Evolutionary conservation across 1,140 invertebrate species (phyloP).

Genomic region (Pogonus chalceus): DNA sequence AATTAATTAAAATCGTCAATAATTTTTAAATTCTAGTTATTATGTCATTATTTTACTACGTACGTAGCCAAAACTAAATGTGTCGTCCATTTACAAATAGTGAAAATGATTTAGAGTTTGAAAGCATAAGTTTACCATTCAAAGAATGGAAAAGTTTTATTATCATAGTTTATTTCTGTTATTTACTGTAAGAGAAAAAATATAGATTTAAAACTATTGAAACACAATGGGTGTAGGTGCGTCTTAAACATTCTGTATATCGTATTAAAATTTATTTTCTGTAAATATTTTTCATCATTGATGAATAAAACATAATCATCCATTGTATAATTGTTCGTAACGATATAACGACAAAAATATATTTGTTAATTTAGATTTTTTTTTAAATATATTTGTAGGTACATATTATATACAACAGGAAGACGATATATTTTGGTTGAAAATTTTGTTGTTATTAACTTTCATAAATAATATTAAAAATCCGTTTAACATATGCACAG

Average conservation of each 20-base stretch:
- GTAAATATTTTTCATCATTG: constrained; percentile 1
- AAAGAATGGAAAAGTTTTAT: background rate
- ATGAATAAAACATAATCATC: background rate
- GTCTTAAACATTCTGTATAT: background rate
- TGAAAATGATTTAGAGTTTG: too few relatives aligned
- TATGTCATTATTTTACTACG: too few relatives aligned
- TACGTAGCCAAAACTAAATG: too few relatives aligned
- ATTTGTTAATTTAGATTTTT: background rate
- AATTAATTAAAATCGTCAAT: too few relatives aligned
- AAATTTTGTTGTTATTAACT: background rate
- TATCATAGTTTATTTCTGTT: constrained; percentile 4
- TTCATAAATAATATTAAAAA: too few relatives aligned
- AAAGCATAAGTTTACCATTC: too few relatives aligned
- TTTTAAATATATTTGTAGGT: background rate
- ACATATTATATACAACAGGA: background rate
- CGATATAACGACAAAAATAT: background rate
- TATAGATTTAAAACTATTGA: background rate
- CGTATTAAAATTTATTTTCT: constrained; percentile 4
- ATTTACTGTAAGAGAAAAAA: background rate
- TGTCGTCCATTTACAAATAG: too few relatives aligned
- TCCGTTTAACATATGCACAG: too few relatives aligned
- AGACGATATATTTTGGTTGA: constrained; percentile 1
- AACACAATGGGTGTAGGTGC: background rate
- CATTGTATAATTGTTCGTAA: background rate
- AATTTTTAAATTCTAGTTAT: too few relatives aligned